Conservation (phyloP, 2,113 vertebrate genomes). For the Tenrec ecaudatus region DNA sequence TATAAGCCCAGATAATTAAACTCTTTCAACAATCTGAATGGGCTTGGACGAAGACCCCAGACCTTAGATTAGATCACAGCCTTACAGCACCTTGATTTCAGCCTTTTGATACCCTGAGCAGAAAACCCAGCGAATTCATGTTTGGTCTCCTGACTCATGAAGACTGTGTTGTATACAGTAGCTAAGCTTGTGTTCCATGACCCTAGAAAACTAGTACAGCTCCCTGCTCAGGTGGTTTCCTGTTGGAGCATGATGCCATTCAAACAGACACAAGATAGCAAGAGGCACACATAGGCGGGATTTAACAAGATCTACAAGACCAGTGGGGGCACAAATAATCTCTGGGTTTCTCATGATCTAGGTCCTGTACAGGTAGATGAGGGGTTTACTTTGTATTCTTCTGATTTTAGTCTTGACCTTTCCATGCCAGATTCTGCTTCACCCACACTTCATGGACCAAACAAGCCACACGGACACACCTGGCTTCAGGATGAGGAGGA, state of each 20-base stretch:
- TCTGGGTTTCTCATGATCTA: background rate
- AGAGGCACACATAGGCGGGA: background rate
- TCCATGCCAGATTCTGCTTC: conserved; percentile 8
- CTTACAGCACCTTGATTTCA: background rate
- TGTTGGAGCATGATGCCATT: background rate
- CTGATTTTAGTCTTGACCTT: background rate
- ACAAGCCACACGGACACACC: background rate
- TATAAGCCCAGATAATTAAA: background rate
- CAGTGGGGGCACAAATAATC: background rate
- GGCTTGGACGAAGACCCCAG: background rate
- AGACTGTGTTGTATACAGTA: background rate
- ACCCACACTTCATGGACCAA: background rate
- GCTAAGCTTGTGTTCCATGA: background rate
- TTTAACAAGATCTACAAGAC: background rate
- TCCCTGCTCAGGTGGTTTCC: background rate
- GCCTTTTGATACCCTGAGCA: background rate
- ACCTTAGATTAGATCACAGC: background rate
- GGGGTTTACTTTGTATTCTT: background rate
- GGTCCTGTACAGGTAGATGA: background rate
- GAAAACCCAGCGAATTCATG: background rate
- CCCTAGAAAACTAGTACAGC: background rate
- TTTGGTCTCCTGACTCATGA: background rate
- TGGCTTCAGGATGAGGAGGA: background rate
- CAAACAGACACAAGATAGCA: background rate
- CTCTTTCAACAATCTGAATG: background rate